Base-by-base conservation (phyloP, 2,888 invertebrate species). In the Elgonia sp. region DNA sequence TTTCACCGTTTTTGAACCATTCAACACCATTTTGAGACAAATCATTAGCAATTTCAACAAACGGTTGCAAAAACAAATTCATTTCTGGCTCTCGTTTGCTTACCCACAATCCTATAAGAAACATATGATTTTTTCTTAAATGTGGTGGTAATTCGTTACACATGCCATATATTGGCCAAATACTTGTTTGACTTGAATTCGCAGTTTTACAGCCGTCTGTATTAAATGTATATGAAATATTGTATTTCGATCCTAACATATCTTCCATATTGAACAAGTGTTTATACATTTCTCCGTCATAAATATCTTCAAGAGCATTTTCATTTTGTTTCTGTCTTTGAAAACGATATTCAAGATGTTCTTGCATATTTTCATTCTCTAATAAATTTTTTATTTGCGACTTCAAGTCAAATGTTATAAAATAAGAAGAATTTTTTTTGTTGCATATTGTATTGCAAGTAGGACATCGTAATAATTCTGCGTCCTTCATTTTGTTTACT, bases 161-260 rank as follows among this genome's bases (percentile, higher is more conserved):
- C n/a, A 69, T 82, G n/a, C 82, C 75, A 62, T 80, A 89, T 18
- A 88, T 84, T n/a, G 89, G 86, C 88, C 87, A 89, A 60, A 88
- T 62, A 72, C 50, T 65, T 14, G 72, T 21, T 12, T 42, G 9
- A 57, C 84, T 72, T 18, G 89, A 87, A 67, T 87, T 69, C 12
- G 75, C 21, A 12, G 79, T 76, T 69, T 87, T 81, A 53, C 87
- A 89, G 1, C 83, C 89, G 82, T 89, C 86, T 6, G 87, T 89
- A 69, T 84, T 89, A 62, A 89, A 85, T 14, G 72, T 87, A 42
- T 87, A 89, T 16, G 84, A 79, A 14, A 87, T 77, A 46, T 87
- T 73, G n/a, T 55, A 57, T 7, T 73, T 57, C 20, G 9, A 16
- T 57, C 57, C 53, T 9, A 82, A 20, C n/a, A 53, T 12, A 20